Evolutionary conservation across 2,797 vertebrate species (phyloP), one percentile per base, ranked within the genome.

Genomic region (Crocidura indochinensis): DNA sequence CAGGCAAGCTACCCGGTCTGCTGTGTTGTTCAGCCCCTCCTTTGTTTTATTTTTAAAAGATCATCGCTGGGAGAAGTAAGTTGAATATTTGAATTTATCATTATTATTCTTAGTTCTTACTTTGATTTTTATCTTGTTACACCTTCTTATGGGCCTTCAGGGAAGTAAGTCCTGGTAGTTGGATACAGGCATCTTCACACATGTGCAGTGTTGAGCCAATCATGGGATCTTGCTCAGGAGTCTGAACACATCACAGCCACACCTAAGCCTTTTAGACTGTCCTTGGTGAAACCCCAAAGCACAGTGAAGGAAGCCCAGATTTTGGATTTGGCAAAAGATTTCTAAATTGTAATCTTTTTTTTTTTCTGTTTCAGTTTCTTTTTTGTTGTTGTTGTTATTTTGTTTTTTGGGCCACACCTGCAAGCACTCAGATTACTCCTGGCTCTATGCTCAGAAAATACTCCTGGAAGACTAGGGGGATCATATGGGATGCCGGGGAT

Each of bases 291-390:
- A 71, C 6, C 10, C 49, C 38, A 22, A 53, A 22, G 2, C 49
- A 8, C 38, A 56, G 46, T 27, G 38, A 86, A 72, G 51, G 31
- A 88, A 72, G 38, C 38, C 46, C 11, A 76, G 29, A 71, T 53
- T 84, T 78, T 92, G 75, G 47, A 78, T 60, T 6, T 60, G 78
- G 62, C 10, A 74, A 47, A 84, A 31, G 15, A 53, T 53, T 29
- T 53, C 86, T 81, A 8, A 84, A 69, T 91, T 75, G 74, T 56
- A 62, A 85, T 53, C 75, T 56, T 19, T 56, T 80, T 56, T 19
- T 56, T 56, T 56, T 11, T 56, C 38, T 38, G 38, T 38, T 38
- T 38, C 38, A 38, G 38, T 38, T 38, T 38, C 38, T 38, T 38
- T 38, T 38, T 38, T 38, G 38, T 38, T 38, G 38, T 38, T 38